Percentiles rank a stretch among this genome's conserved stretches.
Evolutionary conservation across 1,140 invertebrate species (phyloP).

Genomic region (Dysdera silvatica): DNA sequence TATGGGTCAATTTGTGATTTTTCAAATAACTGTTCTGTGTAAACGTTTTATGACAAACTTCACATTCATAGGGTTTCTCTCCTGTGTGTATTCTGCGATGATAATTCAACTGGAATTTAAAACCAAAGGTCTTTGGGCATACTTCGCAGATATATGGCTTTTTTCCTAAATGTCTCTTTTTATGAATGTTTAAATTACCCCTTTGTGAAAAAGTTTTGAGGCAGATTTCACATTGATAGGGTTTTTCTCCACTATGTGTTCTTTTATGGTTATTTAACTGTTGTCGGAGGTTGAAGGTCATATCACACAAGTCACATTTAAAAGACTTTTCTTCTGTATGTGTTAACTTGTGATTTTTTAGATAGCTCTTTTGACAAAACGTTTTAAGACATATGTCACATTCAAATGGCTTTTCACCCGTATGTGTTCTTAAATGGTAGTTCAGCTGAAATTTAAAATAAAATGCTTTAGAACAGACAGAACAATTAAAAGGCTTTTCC

Average conservation of each 20-base stretch:
- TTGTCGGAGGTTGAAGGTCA: neutral
- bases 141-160: neutral
- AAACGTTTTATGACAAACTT: conserved; percentile 32
- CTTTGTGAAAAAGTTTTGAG: neutral
- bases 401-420: neutral
- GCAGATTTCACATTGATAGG: conserved; percentile 45
- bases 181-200: neutral
- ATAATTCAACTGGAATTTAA: neutral
- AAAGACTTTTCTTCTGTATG: conserved; percentile 84
- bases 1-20: conserved; percentile 71
- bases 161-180: neutral
- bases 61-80: conserved; percentile 54
- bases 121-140: neutral
- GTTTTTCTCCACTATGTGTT: neutral
- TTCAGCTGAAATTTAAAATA: neutral
- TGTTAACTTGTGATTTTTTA: conserved; percentile 20
- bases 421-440: neutral
- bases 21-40: conserved; percentile 61
- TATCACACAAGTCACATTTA: conserved; percentile 46
- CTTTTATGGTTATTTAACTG: neutral
- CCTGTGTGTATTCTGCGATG: conserved; percentile 45
- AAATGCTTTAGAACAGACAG: neutral
- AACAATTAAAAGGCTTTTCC: neutral
- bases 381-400: neutral
- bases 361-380: neutral